Conservation (phyloP, 2,797 vertebrate genomes). For the Peromyscus aztecus region DNA sequence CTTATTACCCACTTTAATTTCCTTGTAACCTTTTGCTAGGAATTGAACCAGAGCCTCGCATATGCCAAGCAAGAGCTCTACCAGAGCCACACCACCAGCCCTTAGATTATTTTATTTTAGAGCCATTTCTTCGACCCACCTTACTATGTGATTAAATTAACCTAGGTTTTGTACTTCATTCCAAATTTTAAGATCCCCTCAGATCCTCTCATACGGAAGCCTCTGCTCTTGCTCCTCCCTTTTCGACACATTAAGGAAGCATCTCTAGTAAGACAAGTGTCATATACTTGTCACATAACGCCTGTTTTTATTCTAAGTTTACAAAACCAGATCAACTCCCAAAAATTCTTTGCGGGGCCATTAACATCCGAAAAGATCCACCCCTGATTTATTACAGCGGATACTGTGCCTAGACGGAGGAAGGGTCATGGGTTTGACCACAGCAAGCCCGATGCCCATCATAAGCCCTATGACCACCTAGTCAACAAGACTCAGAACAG, state of each 20-base stretch:
- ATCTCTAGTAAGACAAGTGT: not conserved
- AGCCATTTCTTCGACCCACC: not conserved
- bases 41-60: not conserved
- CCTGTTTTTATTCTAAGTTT: not conserved
- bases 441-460: not conserved
- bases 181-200: not conserved
- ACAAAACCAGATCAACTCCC: conserved; percentile 39
- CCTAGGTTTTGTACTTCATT: not conserved
- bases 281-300: not conserved
- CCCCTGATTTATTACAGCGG: not conserved
- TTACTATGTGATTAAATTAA: not conserved
- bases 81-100: not conserved
- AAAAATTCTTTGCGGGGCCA: not conserved
- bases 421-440: not conserved
- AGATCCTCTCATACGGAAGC: not conserved
- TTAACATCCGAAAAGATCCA: not conserved
- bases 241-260: not conserved
- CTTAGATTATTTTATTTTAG: not conserved
- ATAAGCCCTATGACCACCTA: not conserved
- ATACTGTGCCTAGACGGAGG: not conserved
- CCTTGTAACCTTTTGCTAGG: not conserved
- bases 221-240: not conserved
- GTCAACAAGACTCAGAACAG: not conserved
- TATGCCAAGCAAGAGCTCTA: not conserved
- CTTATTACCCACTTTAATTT: not conserved